Base-by-base conservation (phyloP, 2,797 vertebrate genomes). In the Hypotaenidia okinawae region DNA sequence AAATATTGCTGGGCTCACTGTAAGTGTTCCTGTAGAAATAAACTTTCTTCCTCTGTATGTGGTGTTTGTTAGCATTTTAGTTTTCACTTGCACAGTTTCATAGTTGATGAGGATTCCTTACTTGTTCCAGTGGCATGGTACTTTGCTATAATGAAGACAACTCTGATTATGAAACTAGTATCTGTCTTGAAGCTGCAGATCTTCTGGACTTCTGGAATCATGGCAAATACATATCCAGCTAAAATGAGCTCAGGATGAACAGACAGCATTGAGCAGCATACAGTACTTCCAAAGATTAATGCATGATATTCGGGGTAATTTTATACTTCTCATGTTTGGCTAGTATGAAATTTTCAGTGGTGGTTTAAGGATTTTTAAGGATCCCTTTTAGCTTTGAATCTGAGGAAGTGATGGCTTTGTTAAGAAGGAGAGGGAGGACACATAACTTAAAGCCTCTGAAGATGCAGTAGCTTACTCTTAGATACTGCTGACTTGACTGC, bases 401-500 rank as follows among this genome's bases (percentile, higher is more conserved):
- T 58, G 80, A 77, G 37, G 15, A 70, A 70, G 63, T 74, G 91
- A 63, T 57, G 64, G 59, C 74, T 90, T 77, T 84, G 73, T 78
- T 72, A n/a, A 24, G 59, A 28, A 78, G 52, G n/a, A 93, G 84
- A 85, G 72, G 83, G 73, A 79, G 69, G 69, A 82, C 33, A 28
- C 18, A 2, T 2, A 51, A 32, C 30, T 59, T n/a, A 32, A 87
- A 80, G 35, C 28, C 24, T 91, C 52, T 90, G 83, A 79, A 89
- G 87, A 52, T 68, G 39, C 63, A 77, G 74, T 35, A 57, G 22
- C 68, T 89, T 52, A 9, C 47, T 66, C 32, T 74, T 52, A 55
- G 25, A 11, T 76, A 37, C 27, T 94, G 92, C 80, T 84, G 79
- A 37, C 82, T 95, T 94, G 73, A 69, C 92, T 96, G 79, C 82